phyloP scores from a whole-genome alignment of 1,140 invertebrate genomes.

The Brachionus plicatilis region DNA sequence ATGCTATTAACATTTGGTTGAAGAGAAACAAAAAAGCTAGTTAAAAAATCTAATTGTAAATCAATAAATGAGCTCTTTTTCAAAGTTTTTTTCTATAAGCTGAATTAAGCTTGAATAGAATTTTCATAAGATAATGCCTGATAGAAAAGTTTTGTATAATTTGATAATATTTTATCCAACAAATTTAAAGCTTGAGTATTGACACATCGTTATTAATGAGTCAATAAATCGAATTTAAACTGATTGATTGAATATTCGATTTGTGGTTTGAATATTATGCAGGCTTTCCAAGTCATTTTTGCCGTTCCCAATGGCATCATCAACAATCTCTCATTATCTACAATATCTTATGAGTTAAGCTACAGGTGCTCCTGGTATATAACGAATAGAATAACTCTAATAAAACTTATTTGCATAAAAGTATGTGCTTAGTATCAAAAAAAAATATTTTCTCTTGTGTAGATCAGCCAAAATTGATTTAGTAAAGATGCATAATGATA shows the following conservation, averaged over 20 bases:
- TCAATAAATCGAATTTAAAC: neutral
- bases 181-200: neutral
- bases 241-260: neutral
- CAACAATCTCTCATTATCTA: neutral
- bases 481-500: neutral
- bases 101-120: neutral
- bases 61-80: constrained; percentile 1
- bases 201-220: neutral
- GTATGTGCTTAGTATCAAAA: neutral
- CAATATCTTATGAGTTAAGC: neutral
- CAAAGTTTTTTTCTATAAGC: neutral
- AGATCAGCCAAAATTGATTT: neutral
- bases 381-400: neutral
- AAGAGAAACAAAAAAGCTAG: neutral
- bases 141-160: neutral
- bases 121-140: neutral
- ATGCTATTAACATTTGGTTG: neutral
- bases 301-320: neutral
- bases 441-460: neutral
- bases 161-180: neutral
- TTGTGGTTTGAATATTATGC: neutral
- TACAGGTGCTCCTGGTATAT: neutral
- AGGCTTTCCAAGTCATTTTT: neutral
- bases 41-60: neutral
- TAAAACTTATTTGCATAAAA: neutral